Percentiles rank a stretch among this genome's conserved stretches.
Conservation (phyloP, 2,888 invertebrate genomes). For the Chydorus sphaericus region DNA sequence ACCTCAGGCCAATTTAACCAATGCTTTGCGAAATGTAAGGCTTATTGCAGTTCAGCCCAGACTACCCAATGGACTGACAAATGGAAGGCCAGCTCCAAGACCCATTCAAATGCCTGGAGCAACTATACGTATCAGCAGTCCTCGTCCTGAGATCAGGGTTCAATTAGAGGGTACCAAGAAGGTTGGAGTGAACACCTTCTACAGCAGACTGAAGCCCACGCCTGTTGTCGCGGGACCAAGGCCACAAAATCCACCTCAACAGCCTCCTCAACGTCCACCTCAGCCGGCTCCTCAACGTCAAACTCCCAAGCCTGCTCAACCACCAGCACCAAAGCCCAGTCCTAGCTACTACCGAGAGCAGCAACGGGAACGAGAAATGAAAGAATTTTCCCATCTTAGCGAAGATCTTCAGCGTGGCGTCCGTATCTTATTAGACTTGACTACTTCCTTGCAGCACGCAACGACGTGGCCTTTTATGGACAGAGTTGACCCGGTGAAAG, state of each 20-base stretch:
- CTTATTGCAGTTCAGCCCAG: constrained; percentile 8
- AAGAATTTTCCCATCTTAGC: constrained; percentile 10
- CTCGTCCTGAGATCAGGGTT: not conserved
- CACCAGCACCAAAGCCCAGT: not conserved
- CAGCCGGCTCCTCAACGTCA: not conserved
- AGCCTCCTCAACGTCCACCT: not conserved
- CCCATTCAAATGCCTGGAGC: not conserved
- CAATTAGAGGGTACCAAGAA: not conserved
- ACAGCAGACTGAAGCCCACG: not conserved
- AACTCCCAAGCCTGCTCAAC: not conserved
- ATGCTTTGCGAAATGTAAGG: constrained; percentile 3
- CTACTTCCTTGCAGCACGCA: constrained; percentile 13
- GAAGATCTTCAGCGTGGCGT: constrained; percentile 8
- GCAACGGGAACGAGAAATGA: constrained; percentile 3
- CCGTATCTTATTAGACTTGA: constrained; percentile 8
- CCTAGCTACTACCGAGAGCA: constrained; percentile 6
- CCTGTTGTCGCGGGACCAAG: too few relatives aligned
- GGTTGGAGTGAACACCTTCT: not conserved
- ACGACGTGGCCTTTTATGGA: constrained; percentile 32
- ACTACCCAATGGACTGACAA: not conserved
- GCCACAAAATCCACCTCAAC: too few relatives aligned
- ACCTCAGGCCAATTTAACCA: not conserved
- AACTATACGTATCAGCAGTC: not conserved
- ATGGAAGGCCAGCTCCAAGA: not conserved
- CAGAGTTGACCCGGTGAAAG: constrained; percentile 28